Conservation (phyloP, 2,113 vertebrate genomes). For the Phyllostomus discolor region DNA sequence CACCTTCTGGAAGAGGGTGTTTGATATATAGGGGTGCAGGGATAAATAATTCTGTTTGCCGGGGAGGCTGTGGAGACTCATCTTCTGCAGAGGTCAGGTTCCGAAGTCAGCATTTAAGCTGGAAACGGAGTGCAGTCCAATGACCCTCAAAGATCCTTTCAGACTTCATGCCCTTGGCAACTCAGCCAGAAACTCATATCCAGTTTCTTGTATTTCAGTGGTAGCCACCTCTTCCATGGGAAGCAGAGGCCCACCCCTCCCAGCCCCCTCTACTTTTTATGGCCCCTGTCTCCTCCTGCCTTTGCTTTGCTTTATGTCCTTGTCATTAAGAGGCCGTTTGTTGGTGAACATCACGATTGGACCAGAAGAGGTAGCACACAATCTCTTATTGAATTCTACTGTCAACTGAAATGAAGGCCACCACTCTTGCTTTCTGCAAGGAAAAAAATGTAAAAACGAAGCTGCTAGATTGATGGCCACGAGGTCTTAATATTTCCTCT, state of each 20-base stretch:
- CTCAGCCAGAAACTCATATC: not conserved
- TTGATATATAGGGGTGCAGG: not conserved
- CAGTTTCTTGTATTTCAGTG: not conserved
- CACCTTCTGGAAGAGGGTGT: not conserved
- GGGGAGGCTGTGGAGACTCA: not conserved
- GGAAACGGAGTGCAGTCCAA: not conserved
- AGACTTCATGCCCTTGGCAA: not conserved
- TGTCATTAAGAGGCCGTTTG: not conserved
- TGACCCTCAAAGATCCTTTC: not conserved
- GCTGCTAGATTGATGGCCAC: not conserved
- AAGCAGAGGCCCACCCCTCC: not conserved
- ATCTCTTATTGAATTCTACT: not conserved
- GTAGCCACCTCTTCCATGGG: not conserved
- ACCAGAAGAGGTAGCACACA: not conserved
- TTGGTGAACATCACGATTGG: not conserved
- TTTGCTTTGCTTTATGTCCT: not conserved
- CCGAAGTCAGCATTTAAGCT: not conserved
- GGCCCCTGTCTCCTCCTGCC: accelerated
- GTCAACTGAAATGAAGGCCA: not conserved
- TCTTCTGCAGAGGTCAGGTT: not conserved
- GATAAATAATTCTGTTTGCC: not conserved
- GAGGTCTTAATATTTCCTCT: not conserved
- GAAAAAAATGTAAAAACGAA: not conserved
- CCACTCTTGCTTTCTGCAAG: not conserved
- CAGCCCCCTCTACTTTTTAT: accelerated